phyloP scores from a whole-genome alignment of 2,113 vertebrate genomes.

The Stegastes partitus region DNA sequence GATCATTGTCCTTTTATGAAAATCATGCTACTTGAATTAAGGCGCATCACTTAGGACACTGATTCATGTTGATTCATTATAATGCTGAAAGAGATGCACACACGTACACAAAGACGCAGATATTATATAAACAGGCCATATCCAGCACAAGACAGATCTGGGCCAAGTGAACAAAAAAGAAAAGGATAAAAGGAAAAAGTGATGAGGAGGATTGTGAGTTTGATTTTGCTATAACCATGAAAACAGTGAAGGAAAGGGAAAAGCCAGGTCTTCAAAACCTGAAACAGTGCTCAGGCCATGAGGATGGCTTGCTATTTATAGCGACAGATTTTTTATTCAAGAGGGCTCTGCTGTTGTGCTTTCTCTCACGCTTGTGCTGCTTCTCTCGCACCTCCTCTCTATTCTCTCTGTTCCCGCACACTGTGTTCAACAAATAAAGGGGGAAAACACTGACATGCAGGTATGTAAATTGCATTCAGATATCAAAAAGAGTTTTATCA shows the following conservation, averaged over 20 bases:
- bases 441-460: conserved; percentile 3
- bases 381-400: conserved; percentile 49
- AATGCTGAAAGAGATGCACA: conserved; percentile 29
- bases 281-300: conserved; percentile 70
- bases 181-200: conserved; percentile 9
- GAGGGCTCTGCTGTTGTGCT: conserved; percentile 80
- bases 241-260: conserved; percentile 33
- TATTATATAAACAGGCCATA: conserved; percentile 54
- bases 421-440: conserved; percentile 57
- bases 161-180: conserved; percentile 24
- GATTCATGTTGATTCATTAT: conserved; percentile 39
- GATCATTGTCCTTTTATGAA: conserved; percentile 27
- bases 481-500: neutral
- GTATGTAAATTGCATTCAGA: conserved; percentile 17
- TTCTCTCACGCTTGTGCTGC: conserved; percentile 65
- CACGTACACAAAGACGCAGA: conserved; percentile 13
- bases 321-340: conserved; percentile 83
- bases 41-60: neutral
- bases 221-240: conserved; percentile 44
- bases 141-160: conserved; percentile 36
- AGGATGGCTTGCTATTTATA: conserved; percentile 85
- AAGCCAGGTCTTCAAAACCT: conserved; percentile 69
- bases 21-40: conserved; percentile 39
- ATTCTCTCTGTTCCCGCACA: conserved; percentile 55
- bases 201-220: neutral